These are phyloP conservation scores for Pantherophis alleghaniensis DNA, from an alignment of 2,797 vertebrate genomes.

Conservation along the genomic window DNA sequence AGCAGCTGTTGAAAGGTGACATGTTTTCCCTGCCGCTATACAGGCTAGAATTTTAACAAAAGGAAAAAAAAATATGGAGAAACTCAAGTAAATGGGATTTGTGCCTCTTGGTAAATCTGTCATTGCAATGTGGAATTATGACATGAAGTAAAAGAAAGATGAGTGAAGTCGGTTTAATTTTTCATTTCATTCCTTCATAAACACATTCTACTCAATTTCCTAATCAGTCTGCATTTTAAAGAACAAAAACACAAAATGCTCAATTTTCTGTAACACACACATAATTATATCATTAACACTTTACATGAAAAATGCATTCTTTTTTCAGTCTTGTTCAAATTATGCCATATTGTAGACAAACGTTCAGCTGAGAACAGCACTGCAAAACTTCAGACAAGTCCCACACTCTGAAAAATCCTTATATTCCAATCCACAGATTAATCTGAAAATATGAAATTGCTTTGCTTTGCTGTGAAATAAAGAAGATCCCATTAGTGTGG, in stretches of 20 bases:
- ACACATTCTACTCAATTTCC: background rate
- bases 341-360: background rate
- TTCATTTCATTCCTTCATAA: background rate
- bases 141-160: background rate
- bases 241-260: background rate
- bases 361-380: background rate
- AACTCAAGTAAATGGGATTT: background rate
- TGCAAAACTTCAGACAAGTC: background rate
- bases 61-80: background rate
- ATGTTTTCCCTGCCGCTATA: background rate
- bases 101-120: background rate
- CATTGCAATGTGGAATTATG: background rate
- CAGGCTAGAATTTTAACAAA: background rate
- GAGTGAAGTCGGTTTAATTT: background rate
- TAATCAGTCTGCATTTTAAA: background rate
- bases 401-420: background rate
- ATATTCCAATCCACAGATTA: background rate
- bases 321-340: background rate
- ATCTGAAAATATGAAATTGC: background rate
- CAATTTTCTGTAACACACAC: background rate
- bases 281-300: background rate
- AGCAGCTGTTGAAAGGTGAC: background rate
- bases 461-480: background rate
- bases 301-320: background rate
- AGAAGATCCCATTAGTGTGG: background rate